Base-by-base conservation (phyloP, 2,113 vertebrate genomes). In the Malurus melanocephalus region DNA sequence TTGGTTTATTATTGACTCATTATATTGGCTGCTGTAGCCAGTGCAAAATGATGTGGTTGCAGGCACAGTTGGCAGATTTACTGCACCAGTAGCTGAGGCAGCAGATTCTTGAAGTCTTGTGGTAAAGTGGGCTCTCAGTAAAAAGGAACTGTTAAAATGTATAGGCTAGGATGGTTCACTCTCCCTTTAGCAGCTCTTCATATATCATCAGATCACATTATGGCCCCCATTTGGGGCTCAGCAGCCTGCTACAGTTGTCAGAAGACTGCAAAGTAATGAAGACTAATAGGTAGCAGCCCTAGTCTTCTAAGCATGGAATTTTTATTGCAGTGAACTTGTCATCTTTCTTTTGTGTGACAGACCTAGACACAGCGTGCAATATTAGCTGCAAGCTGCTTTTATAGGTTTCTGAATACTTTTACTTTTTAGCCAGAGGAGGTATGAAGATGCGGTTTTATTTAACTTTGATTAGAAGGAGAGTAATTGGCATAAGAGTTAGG, bases 191-290 rank as follows among this genome's bases (percentile, higher is more conserved):
- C 97, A 97, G 98, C 98, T 98, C 98, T 98, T 98, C 98, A 98
- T 98, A 98, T 98, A 98, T 98, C 98, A 98, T 98, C 97, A 98
- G 98, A 98, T 98, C 98, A 98, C 97, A 98, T 98, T 98, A 98
- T 98, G 97, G 98, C 97, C 97, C 98, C 98, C 97, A 98, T 98
- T 98, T 98, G 97, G 97, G 97, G 98, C 97, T 97, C 97, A 98
- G 98, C 97, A 98, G 98, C 97, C 98, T 98, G 98, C 98, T 98
- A 97, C 98, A 97, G 97, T 98, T 98, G 98, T 98, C 98, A 98
- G 95, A 98, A 97, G 97, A 97, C 98, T 98, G 98, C 98, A 98
- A 98, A 98, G 98, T 98, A 98, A 98, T 98, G 98, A 98, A 98
- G 98, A 98, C 98, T 98, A 98, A 98, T 98, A 98, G 98, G 97